Conservation (phyloP, 2,888 invertebrate species). For the Xanthia icteritia region DNA sequence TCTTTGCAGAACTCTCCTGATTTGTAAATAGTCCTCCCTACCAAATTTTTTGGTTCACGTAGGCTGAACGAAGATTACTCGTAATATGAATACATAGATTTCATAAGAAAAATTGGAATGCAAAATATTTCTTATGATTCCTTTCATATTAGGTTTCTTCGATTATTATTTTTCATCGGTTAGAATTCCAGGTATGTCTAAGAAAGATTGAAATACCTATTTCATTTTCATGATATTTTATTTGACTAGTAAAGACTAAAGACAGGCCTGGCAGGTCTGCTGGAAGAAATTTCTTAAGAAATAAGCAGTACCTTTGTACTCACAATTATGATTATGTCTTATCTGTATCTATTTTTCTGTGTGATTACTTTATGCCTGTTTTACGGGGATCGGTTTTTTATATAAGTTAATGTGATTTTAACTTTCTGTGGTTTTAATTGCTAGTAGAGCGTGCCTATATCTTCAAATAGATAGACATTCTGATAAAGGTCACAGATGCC, state of each 20-base stretch:
- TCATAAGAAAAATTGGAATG: not conserved
- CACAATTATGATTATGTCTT: too few species aligned
- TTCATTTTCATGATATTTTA: not conserved
- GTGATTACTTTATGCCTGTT: not conserved
- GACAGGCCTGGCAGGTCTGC: too few species aligned
- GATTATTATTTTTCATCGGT: not conserved
- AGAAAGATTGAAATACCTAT: not conserved
- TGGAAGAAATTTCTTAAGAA: too few species aligned
- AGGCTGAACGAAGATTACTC: slow-evolving; percentile 26
- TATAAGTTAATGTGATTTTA: not conserved
- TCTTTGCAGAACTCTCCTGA: slow-evolving; percentile 18
- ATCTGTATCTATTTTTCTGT: too few species aligned
- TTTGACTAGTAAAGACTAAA: slow-evolving; percentile 4
- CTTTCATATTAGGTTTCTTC: slow-evolving; percentile 15
- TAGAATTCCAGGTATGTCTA: not conserved
- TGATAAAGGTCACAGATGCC: not conserved
- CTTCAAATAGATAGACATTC: not conserved
- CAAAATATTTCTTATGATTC: slow-evolving; percentile 16
- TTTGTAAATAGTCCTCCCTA: slow-evolving; percentile 20
- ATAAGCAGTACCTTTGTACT: too few species aligned
- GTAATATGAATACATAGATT: slow-evolving; percentile 19
- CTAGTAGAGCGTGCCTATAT: not conserved
- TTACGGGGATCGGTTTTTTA: not conserved
- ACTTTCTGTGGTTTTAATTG: slow-evolving; percentile 12
- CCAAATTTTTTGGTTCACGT: slow-evolving; percentile 29